A percentile compares a stretch with the other conserved stretches of the same genome.
phyloP scores from a whole-genome alignment of 2,888 invertebrate genomes.

The Xanthia icteritia region DNA sequence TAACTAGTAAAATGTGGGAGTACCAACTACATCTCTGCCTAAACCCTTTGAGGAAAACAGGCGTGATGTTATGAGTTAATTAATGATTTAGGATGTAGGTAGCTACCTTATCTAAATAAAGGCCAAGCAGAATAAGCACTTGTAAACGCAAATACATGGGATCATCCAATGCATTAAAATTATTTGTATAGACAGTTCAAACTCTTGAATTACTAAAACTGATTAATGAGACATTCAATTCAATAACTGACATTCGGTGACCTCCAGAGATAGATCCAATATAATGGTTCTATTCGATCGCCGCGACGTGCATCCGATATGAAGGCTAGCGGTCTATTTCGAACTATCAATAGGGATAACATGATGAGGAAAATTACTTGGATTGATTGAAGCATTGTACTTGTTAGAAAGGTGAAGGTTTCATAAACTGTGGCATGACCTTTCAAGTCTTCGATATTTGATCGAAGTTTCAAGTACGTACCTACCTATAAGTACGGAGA shows the following conservation, averaged over 20 bases:
- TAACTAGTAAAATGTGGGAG: not conserved
- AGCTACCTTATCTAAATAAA: not conserved
- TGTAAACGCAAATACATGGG: not conserved
- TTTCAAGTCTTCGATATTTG: not conserved
- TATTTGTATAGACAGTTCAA: not conserved
- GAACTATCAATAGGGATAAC: conserved; percentile 24
- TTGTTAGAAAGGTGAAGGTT: conserved; percentile 41
- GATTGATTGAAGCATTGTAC: conserved; percentile 23
- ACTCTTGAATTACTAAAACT: not conserved
- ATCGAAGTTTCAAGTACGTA: not conserved
- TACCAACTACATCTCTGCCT: not conserved
- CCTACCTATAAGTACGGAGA: not conserved
- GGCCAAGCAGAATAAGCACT: too few species aligned
- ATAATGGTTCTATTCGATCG: not conserved
- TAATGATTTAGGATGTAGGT: not conserved
- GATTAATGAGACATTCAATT: conserved; percentile 15
- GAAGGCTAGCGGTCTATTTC: conserved; percentile 30
- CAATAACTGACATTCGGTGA: conserved; percentile 20
- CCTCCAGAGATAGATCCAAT: conserved; percentile 17
- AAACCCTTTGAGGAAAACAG: not conserved
- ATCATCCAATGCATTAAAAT: not conserved
- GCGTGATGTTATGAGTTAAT: not conserved
- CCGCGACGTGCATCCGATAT: conserved; percentile 11
- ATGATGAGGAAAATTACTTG: conserved; percentile 32
- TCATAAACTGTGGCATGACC: conserved; percentile 19